phyloP scores from a whole-genome alignment of 1,140 invertebrate genomes.

The Chlorops oryzae region DNA sequence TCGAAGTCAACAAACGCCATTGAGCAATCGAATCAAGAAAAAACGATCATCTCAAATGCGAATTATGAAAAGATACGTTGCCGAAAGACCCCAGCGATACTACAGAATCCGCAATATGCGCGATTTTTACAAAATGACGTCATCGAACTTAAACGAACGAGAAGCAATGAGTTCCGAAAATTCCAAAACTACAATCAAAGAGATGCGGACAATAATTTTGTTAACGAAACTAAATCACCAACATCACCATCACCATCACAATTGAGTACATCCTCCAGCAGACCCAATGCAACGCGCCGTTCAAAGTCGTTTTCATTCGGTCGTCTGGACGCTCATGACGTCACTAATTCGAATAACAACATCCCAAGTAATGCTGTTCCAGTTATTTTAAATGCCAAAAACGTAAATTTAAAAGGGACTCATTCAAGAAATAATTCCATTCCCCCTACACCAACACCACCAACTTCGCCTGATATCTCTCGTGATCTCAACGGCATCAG shows the following conservation, averaged over 20 bases:
- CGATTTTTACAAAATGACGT: slow-evolving; percentile 35
- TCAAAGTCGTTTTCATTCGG: slow-evolving; percentile 32
- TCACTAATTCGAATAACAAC: not conserved
- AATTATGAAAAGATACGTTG: too few relatives aligned
- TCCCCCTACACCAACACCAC: slow-evolving; percentile 2
- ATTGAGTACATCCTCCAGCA: slow-evolving; percentile 2
- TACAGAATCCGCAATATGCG: slow-evolving; percentile 39
- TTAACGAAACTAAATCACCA: not conserved
- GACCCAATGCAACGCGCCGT: slow-evolving; percentile 13
- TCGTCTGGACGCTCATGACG: too few relatives aligned
- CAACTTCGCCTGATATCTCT: slow-evolving; percentile 1
- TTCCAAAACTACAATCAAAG: not conserved
- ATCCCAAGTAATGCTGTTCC: too few relatives aligned
- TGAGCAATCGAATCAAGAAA: not conserved
- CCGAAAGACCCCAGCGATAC: slow-evolving; percentile 32
- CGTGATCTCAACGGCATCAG: slow-evolving; percentile 25
- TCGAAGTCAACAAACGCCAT: not conserved
- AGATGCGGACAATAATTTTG: not conserved
- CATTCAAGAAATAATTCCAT: too few relatives aligned
- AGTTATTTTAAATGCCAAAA: too few relatives aligned
- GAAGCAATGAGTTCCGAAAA: slow-evolving; percentile 17
- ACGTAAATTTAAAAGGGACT: too few relatives aligned
- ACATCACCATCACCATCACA: slow-evolving; percentile 12
- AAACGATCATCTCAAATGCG: too few relatives aligned
- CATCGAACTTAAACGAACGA: slow-evolving; percentile 17